Percentiles rank a stretch among this genome's conserved stretches.
These are phyloP conservation scores for Ptychobarbus kaznakovi DNA, from an alignment of 2,797 vertebrate species.

Conservation along the genomic window DNA sequence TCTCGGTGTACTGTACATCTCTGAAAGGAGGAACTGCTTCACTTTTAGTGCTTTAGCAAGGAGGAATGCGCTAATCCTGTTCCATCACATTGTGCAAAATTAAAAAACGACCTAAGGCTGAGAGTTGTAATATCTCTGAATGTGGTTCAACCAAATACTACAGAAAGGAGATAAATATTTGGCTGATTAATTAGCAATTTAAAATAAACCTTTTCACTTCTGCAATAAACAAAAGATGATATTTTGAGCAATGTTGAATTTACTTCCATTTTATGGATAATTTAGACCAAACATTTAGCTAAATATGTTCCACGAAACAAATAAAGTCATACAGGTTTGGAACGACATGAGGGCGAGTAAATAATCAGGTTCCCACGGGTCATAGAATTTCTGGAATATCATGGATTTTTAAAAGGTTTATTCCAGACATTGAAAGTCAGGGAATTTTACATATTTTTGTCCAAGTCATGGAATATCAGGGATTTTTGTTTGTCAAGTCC, in stretches of 20 bases:
- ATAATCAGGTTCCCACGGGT: no score
- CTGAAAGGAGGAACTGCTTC: background rate
- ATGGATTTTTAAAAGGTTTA: no score
- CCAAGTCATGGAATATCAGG: no score
- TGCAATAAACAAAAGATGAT: background rate
- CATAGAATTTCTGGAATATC: no score
- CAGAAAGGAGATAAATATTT: background rate
- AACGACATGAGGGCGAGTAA: background rate
- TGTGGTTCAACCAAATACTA: background rate
- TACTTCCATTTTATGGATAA: background rate
- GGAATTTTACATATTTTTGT: no score
- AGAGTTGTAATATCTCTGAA: background rate
- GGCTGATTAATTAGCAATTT: background rate
- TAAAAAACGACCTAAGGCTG: background rate
- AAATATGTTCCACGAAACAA: background rate
- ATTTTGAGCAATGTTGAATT: background rate
- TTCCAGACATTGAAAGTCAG: no score
- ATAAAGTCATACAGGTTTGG: background rate
- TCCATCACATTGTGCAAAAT: slow-evolving; percentile 1
- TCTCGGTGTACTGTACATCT: background rate
- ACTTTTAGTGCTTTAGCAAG: background rate
- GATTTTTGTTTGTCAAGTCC: no score
- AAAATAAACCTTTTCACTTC: background rate
- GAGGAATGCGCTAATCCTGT: background rate
- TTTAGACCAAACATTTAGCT: background rate